phyloP scores from a whole-genome alignment of 2,888 invertebrate species.

The Caenorhabditis wallacei region DNA sequence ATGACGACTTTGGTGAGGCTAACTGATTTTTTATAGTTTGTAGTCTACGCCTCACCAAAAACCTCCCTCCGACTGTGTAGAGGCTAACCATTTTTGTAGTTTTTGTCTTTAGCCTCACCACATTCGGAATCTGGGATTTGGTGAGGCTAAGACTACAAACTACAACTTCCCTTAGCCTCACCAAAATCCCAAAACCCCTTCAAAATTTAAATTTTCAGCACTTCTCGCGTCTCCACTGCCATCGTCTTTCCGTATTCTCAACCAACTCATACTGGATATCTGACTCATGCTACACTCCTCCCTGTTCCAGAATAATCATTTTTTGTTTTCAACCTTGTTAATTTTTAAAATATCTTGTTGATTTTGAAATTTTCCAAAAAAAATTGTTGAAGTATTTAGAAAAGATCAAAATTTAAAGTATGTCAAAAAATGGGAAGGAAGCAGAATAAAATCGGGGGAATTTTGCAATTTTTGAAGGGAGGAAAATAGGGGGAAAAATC shows the following conservation, averaged over 20 bases:
- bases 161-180: no score
- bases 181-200: not conserved
- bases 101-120: no score
- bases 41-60: no score
- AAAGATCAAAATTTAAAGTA: constrained; percentile 11
- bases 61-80: no score
- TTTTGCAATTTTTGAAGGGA: not conserved
- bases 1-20: no score
- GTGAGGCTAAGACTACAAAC: no score
- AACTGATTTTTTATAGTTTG: no score
- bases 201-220: not conserved
- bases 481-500: not conserved
- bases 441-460: not conserved
- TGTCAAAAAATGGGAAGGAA: not conserved
- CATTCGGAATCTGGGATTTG: no score
- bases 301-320: constrained; percentile 57
- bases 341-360: constrained; percentile 16
- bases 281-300: constrained; percentile 93
- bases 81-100: no score
- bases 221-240: constrained; percentile 36
- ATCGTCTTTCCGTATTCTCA: constrained; percentile 87
- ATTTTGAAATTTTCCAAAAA: not conserved
- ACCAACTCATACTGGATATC: constrained; percentile 96
- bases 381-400: not conserved
- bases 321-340: constrained; percentile 3